Conservation (phyloP, 1,140 invertebrate species). For the Hylaeus anthracinus region DNA sequence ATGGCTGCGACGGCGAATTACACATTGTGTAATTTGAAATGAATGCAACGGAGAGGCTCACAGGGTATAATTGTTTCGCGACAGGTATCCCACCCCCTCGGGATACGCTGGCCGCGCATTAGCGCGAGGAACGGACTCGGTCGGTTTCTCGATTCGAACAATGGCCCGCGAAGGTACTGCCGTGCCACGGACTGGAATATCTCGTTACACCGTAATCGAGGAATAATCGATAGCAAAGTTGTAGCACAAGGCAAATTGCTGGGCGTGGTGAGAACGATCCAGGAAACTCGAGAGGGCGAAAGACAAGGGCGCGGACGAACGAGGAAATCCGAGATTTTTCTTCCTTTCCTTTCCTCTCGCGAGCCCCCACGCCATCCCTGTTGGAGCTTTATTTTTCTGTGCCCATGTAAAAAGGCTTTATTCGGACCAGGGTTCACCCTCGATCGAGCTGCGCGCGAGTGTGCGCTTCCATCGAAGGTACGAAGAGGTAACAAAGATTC, state of each 20-base stretch:
- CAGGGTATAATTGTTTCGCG: slow-evolving; percentile 59
- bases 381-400: slow-evolving; percentile 39
- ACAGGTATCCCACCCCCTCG: slow-evolving; percentile 16
- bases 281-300: slow-evolving; percentile 69
- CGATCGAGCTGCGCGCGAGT: slow-evolving; percentile 1
- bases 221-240: slow-evolving; percentile 68
- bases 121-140: slow-evolving; percentile 12
- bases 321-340: slow-evolving; percentile 71
- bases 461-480: background rate
- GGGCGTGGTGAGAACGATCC: slow-evolving; percentile 68
- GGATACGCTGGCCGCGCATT: slow-evolving; percentile 18
- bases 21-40: slow-evolving; percentile 64
- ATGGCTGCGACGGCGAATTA: slow-evolving; percentile 40
- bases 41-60: slow-evolving; percentile 28
- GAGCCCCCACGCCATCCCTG: slow-evolving; percentile 15
- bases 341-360: slow-evolving; percentile 62
- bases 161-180: slow-evolving; percentile 18
- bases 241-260: slow-evolving; percentile 68
- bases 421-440: slow-evolving; percentile 36
- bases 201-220: slow-evolving; percentile 73
- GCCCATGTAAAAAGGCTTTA: slow-evolving; percentile 41
- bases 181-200: slow-evolving; percentile 51
- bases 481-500: slow-evolving; percentile 23
- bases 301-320: slow-evolving; percentile 53
- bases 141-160: slow-evolving; percentile 32